Base-by-base conservation (phyloP, 1,140 invertebrate species). In the Phortica variegata region DNA sequence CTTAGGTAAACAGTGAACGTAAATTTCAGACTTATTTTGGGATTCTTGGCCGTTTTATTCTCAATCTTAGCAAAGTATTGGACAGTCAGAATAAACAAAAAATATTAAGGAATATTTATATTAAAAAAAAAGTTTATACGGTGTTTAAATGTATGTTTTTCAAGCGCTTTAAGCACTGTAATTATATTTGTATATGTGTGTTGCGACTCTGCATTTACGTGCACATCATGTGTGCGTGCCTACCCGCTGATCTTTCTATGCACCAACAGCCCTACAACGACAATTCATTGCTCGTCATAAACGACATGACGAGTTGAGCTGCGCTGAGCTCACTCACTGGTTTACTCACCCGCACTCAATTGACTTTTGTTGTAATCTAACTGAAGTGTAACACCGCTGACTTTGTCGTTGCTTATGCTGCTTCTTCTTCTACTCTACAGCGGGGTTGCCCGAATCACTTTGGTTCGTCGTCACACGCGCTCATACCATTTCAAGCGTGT, bases 91-190 rank as follows among this genome's bases (percentile, higher is more conserved):
- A n/a, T n/a, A n/a, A n/a, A n/a, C n/a, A n/a, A n/a, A n/a, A n/a
- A n/a, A n/a, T n/a, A n/a, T n/a, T n/a, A n/a, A n/a, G n/a, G n/a
- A n/a, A n/a, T n/a, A n/a, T n/a, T n/a, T n/a, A n/a, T n/a, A n/a
- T n/a, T n/a, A n/a, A n/a, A n/a, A n/a, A n/a, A n/a, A n/a, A n/a
- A n/a, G n/a, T n/a, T n/a, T n/a, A n/a, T n/a, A n/a, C n/a, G n/a
- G n/a, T n/a, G n/a, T n/a, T n/a, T n/a, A n/a, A n/a, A n/a, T n/a
- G 56, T 62, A 52, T 52, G 47, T 56, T 66, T 58, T 66, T 66
- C 56, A 65, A 65, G 62, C 66, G 62, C 56, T 61, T 51, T 46
- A 47, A n/a, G n/a, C n/a, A n/a, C n/a, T 48, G 47, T 10, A 4
- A 34, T 34, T 34, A 5, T 34, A 47, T 54, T 47, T 54, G 54